These are phyloP conservation scores for Neria commutata DNA, from an alignment of 2,888 invertebrate species.

Conservation along the genomic window DNA sequence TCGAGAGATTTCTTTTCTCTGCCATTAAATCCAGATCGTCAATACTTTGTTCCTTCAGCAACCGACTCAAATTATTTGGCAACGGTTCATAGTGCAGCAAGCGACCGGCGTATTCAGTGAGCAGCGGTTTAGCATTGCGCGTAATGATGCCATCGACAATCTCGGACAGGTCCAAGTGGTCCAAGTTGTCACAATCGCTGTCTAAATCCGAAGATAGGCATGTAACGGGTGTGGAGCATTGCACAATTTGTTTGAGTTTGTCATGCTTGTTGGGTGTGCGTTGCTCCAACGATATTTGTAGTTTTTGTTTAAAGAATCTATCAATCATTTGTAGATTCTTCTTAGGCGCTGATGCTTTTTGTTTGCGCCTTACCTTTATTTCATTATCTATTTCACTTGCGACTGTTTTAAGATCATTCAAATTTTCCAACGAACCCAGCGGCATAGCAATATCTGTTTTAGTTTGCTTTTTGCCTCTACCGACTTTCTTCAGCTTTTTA, in stretches of 20 bases:
- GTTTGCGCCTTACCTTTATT: slow-evolving; percentile 33
- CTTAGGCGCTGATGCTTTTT: slow-evolving; percentile 54
- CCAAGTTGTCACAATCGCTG: slow-evolving; percentile 59
- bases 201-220: slow-evolving; percentile 50
- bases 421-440: slow-evolving; percentile 44
- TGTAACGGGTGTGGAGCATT: slow-evolving; percentile 54
- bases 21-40: slow-evolving; percentile 46
- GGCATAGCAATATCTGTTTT: slow-evolving; percentile 31
- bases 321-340: slow-evolving; percentile 53
- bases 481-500: slow-evolving; percentile 62
- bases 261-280: background rate
- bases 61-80: slow-evolving; percentile 34
- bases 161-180: slow-evolving; percentile 63
- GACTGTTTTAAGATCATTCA: slow-evolving; percentile 37
- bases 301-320: slow-evolving; percentile 47
- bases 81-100: slow-evolving; percentile 46
- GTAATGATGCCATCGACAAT: slow-evolving; percentile 65
- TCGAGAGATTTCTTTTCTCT: slow-evolving; percentile 41
- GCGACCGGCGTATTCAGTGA: slow-evolving; percentile 46
- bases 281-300: slow-evolving; percentile 31
- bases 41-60: slow-evolving; percentile 27
- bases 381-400: slow-evolving; percentile 48
- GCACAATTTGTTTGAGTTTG: slow-evolving; percentile 3
- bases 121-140: slow-evolving; percentile 33
- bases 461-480: slow-evolving; percentile 30